A percentile compares a stretch with the other conserved stretches of the same genome.
Conservation (phyloP, 2,113 vertebrate species). For the Sorex fumeus region DNA sequence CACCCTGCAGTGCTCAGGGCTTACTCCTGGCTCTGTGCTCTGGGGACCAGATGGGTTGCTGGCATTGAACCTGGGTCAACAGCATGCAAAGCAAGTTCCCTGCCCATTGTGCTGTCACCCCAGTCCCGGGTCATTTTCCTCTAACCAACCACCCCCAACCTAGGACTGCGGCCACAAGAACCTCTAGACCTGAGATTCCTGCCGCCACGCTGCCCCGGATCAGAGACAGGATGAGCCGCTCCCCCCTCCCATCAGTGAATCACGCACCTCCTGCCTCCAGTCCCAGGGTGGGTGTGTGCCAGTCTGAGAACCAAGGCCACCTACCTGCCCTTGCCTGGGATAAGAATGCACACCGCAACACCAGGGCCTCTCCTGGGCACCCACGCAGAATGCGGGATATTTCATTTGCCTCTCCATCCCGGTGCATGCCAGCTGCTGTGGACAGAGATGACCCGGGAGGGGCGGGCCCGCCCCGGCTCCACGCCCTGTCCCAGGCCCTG, state of each 20-base stretch:
- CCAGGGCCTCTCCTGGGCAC: not conserved
- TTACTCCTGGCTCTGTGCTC: too few relatives aligned
- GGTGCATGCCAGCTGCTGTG: not conserved
- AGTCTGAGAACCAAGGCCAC: too few relatives aligned
- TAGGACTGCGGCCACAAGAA: not conserved
- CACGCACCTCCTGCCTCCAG: not conserved
- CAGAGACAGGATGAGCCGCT: not conserved
- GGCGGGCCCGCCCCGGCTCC: fast-evolving
- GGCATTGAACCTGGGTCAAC: too few relatives aligned
- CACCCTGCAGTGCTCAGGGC: too few relatives aligned
- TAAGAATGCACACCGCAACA: fast-evolving
- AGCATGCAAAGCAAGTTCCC: too few relatives aligned
- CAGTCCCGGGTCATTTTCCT: not conserved
- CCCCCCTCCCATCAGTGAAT: not conserved
- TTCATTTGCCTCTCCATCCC: not conserved
- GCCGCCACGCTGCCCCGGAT: too few relatives aligned
- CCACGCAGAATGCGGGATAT: not conserved
- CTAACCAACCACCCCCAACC: not conserved
- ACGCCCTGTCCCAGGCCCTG: not conserved
- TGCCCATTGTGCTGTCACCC: too few relatives aligned
- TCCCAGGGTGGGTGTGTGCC: not conserved
- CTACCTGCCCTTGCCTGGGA: fast-evolving
- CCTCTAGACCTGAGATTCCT: too few relatives aligned
- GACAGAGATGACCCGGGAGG: too few relatives aligned
- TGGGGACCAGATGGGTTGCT: too few relatives aligned